Evolutionary conservation across 1,140 invertebrate genomes (phyloP).

Genomic region (Drosophila biarmipes): DNA sequence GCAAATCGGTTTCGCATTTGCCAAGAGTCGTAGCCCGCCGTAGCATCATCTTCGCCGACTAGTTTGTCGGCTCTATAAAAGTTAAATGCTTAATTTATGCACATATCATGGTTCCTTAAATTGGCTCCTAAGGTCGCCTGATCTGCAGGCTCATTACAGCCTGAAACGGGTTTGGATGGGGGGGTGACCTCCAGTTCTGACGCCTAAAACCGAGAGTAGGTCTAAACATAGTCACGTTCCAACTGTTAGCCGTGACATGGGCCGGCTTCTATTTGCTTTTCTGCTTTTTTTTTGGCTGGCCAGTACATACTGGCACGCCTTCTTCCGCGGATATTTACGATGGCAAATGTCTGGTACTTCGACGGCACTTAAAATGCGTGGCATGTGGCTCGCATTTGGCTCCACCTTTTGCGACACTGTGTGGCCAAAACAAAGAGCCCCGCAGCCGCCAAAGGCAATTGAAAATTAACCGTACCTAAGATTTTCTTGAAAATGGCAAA

Average conservation of each 20-base stretch:
- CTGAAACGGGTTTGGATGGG: constrained; percentile 23
- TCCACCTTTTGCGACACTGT: constrained; percentile 66
- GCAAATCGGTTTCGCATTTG: constrained; percentile 40
- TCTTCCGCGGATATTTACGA: constrained; percentile 56
- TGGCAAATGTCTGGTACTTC: constrained; percentile 37
- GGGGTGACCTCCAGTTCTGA: constrained; percentile 4
- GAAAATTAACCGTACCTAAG: constrained; percentile 74
- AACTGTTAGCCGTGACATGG: constrained; percentile 59
- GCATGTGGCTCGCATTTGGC: constrained; percentile 66
- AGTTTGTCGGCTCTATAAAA: constrained; percentile 23
- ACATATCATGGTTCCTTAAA: constrained; percentile 23
- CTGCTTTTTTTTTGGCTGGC: constrained; percentile 8
- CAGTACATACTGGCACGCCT: constrained; percentile 15
- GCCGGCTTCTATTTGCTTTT: constrained; percentile 9
- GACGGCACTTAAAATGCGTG: constrained; percentile 69
- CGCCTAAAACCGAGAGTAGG: constrained; percentile 6
- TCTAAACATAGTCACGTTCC: constrained; percentile 69
- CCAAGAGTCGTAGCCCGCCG: constrained; percentile 1
- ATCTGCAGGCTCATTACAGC: constrained; percentile 16
- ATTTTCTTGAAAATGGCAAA: constrained; percentile 73
- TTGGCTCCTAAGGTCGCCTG: constrained; percentile 33
- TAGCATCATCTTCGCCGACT: constrained; percentile 12
- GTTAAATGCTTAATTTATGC: constrained; percentile 29
- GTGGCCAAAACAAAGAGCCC: constrained; percentile 35
- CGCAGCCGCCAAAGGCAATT: constrained; percentile 53